A percentile compares a stretch with the other conserved stretches of the same genome.
phyloP scores from a whole-genome alignment of 2,113 vertebrate species.

The Dromiciops gliroides region DNA sequence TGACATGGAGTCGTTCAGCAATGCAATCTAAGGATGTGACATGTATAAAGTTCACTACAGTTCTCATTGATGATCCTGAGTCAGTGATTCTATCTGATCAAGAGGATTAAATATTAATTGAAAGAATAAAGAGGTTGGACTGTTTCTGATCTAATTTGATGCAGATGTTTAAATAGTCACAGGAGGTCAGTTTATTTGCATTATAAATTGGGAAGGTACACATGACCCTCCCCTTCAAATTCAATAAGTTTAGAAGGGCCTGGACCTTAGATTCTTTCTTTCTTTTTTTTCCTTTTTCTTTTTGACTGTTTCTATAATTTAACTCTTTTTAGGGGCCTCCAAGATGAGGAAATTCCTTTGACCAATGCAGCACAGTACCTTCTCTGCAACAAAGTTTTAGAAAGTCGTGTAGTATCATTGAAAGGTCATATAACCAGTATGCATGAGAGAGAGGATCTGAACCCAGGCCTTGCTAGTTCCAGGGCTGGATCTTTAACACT shows the following conservation, averaged over 20 bases:
- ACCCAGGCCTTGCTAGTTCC: neutral
- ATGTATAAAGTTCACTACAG: neutral
- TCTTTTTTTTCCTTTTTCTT: no score
- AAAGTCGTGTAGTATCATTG: neutral
- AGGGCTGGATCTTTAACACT: no score
- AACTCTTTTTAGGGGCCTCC: neutral
- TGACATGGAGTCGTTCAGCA: slow-evolving; percentile 39
- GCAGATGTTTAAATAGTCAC: slow-evolving; percentile 64
- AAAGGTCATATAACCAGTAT: neutral
- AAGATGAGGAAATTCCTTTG: slow-evolving; percentile 11
- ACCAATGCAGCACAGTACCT: neutral
- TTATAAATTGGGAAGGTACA: slow-evolving; percentile 38
- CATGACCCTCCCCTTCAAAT: slow-evolving; percentile 44
- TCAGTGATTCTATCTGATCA: slow-evolving; percentile 31
- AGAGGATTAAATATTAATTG: slow-evolving; percentile 54
- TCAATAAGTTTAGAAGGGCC: slow-evolving; percentile 41
- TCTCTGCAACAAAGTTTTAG: neutral
- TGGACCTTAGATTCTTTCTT: no score
- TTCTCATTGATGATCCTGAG: slow-evolving; percentile 37
- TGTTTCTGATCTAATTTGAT: slow-evolving; percentile 68
- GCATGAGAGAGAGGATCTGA: neutral
- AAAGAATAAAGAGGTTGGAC: slow-evolving; percentile 22
- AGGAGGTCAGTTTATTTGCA: slow-evolving; percentile 49
- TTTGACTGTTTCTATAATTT: slow-evolving; percentile 16
- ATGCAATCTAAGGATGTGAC: slow-evolving; percentile 16